Evolutionary conservation across 2,888 invertebrate species (phyloP).

Genomic region (Scelioninae gen. 2): DNA sequence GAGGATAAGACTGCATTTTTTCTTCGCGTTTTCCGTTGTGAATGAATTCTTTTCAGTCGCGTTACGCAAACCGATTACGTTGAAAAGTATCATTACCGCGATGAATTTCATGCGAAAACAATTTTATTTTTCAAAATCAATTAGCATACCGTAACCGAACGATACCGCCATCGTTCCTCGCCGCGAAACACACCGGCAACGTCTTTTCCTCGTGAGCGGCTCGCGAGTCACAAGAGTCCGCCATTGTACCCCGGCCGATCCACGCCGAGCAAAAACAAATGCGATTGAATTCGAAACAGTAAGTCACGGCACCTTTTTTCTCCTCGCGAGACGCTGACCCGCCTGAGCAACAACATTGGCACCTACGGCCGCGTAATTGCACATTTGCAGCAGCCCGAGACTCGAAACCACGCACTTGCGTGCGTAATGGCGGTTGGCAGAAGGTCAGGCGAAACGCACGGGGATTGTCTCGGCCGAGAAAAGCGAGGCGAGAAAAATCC

Average conservation of each 20-base stretch:
- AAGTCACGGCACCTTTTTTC: conserved; percentile 36
- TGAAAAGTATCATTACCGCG: conserved; percentile 14
- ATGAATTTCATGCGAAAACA: conserved; percentile 6
- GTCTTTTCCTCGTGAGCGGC: background rate
- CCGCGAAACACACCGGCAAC: conserved; percentile 4
- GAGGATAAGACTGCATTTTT: too few species aligned
- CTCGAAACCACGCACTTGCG: conserved; percentile 38
- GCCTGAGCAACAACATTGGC: conserved; percentile 47
- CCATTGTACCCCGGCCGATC: too few species aligned
- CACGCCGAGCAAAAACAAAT: conserved; percentile 20
- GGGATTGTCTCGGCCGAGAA: conserved; percentile 43
- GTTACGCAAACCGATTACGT: conserved; percentile 7
- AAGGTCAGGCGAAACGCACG: conserved; percentile 41
- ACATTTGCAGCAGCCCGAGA: conserved; percentile 31
- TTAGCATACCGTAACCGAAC: conserved; percentile 4
- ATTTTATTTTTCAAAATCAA: conserved; percentile 12
- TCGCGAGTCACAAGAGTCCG: too few species aligned
- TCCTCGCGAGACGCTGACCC: conserved; percentile 49
- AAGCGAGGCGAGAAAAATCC: conserved; percentile 54
- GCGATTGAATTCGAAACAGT: conserved; percentile 40
- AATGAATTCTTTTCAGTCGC: background rate
- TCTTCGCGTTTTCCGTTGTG: background rate
- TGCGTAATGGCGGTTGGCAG: conserved; percentile 40
- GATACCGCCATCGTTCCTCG: conserved; percentile 1
- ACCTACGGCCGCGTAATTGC: conserved; percentile 53